Percentiles rank a stretch among this genome's conserved stretches.
Conservation (phyloP, 2,113 vertebrate genomes). For the Salminus brasiliensis region DNA sequence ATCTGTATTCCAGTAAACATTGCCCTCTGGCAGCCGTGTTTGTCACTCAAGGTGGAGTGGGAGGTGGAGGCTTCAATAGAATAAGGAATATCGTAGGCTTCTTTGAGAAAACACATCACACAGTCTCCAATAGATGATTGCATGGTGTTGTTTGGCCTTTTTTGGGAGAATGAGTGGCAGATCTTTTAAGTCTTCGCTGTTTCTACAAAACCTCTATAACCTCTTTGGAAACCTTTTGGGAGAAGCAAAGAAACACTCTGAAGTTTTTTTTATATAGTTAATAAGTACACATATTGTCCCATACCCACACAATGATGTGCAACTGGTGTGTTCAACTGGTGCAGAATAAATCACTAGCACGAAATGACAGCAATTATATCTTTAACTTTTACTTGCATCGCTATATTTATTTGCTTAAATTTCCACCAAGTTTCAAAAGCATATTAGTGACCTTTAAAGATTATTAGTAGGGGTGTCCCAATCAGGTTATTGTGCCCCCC, state of each 20-base stretch:
- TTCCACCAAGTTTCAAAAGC: too few species aligned
- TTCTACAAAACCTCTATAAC: too few species aligned
- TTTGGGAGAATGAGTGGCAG: neutral
- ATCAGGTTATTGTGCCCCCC: too few species aligned
- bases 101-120: neutral
- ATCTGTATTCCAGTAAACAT: conserved; percentile 21
- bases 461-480: too few species aligned
- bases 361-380: too few species aligned
- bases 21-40: conserved; percentile 11
- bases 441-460: too few species aligned
- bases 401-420: too few species aligned
- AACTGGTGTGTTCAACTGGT: too few species aligned
- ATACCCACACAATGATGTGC: too few species aligned
- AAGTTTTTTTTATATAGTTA: neutral
- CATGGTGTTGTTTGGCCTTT: neutral
- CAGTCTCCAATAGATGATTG: neutral
- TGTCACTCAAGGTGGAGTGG: neutral
- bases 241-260: neutral
- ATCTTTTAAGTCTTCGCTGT: neutral
- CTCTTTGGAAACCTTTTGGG: neutral
- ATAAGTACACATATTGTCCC: too few species aligned
- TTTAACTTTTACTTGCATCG: too few species aligned
- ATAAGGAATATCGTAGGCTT: neutral
- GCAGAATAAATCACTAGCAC: too few species aligned
- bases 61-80: neutral